These are phyloP conservation scores for Pan paniscus DNA, from an alignment of 2,113 vertebrate genomes.

Conservation along the genomic window DNA sequence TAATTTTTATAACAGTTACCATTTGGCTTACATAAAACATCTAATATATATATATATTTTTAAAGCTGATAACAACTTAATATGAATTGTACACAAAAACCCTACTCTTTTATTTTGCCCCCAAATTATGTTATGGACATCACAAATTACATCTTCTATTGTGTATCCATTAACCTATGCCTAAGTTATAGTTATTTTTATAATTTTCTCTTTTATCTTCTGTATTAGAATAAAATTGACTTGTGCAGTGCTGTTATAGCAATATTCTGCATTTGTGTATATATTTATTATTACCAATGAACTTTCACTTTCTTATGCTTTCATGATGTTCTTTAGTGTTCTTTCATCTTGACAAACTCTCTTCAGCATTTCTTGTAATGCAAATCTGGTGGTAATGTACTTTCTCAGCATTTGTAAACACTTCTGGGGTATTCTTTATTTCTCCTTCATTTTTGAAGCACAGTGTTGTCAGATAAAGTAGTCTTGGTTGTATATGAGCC, in stretches of 20 bases:
- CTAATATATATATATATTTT: not conserved
- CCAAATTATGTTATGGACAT: not conserved
- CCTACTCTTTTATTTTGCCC: not conserved
- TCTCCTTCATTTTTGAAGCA: not conserved
- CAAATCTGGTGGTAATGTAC: not conserved
- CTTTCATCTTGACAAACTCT: not conserved
- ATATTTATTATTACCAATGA: not conserved
- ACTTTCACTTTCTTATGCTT: not conserved
- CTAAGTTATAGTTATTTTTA: not conserved
- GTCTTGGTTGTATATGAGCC: not conserved
- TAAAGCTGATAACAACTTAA: not conserved
- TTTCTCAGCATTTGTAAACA: not conserved
- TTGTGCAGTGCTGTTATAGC: not conserved
- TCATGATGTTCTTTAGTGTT: not conserved
- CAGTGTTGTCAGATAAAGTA: not conserved
- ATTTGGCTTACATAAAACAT: not conserved
- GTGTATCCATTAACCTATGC: not conserved
- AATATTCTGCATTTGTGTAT: not conserved
- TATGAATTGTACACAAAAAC: not conserved
- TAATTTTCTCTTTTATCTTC: not conserved
- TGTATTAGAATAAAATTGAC: not conserved
- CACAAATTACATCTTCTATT: not conserved
- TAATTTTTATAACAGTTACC: not conserved
- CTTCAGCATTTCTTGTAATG: not conserved
- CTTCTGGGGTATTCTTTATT: not conserved